Percentiles rank a stretch among this genome's conserved stretches.
Evolutionary conservation across 2,888 invertebrate species (phyloP).

Genomic region (Noctua janthina): DNA sequence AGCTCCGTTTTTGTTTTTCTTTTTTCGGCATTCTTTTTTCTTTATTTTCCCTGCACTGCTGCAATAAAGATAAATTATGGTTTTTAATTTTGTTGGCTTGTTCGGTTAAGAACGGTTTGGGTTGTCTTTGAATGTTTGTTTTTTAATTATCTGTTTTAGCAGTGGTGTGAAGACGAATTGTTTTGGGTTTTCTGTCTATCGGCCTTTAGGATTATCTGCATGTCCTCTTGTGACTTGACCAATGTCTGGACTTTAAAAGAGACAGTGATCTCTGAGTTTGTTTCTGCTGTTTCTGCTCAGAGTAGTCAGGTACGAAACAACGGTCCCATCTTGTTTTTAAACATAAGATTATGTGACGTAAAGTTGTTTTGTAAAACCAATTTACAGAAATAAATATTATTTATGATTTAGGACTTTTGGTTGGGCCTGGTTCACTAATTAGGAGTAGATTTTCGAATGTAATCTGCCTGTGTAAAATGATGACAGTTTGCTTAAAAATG

Average conservation of each 20-base stretch:
- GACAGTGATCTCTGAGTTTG: not conserved
- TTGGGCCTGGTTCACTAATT: not conserved
- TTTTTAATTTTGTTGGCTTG: constrained; percentile 83
- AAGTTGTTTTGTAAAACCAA: not conserved
- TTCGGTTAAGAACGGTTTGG: constrained; percentile 60
- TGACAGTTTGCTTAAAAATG: not conserved
- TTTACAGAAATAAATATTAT: not conserved
- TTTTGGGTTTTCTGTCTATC: not conserved
- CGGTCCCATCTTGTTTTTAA: not conserved
- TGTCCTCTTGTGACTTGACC: not conserved
- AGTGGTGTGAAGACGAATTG: constrained; percentile 8
- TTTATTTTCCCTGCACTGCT: constrained; percentile 73
- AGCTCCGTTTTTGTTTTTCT: constrained; percentile 65
- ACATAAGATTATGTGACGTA: not conserved
- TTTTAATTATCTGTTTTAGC: constrained; percentile 45
- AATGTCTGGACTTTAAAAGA: not conserved
- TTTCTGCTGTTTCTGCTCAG: not conserved
- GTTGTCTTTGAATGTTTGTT: constrained; percentile 45
- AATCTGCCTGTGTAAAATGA: not conserved
- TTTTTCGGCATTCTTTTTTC: constrained; percentile 66
- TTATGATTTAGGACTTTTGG: not conserved
- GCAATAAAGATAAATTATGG: constrained; percentile 87
- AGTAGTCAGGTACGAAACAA: not conserved
- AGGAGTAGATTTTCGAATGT: not conserved
- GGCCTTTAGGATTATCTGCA: not conserved